Conservation (phyloP, 2,888 invertebrate species). For the Rhogogaster chlorosoma region DNA sequence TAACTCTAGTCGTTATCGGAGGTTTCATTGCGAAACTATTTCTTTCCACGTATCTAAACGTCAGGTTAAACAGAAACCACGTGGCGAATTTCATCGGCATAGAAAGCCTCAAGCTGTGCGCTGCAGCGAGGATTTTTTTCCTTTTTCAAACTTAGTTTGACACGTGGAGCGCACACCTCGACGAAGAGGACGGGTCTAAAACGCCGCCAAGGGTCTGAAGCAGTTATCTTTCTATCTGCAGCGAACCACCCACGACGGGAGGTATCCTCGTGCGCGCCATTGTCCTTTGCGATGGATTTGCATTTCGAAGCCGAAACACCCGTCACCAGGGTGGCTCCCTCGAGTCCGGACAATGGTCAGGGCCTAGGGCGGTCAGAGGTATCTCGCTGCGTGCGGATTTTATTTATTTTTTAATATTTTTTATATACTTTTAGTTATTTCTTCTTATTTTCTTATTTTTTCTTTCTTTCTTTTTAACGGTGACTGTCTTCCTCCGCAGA, state of each 20-base stretch:
- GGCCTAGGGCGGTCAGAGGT: slow-evolving; percentile 41
- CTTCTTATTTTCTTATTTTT: neutral
- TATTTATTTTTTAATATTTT: neutral
- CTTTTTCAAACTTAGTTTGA: slow-evolving; percentile 17
- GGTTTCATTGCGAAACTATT: neutral
- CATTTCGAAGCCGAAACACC: slow-evolving; percentile 67
- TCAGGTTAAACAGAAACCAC: neutral
- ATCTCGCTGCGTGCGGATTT: slow-evolving; percentile 24
- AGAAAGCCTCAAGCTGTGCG: neutral
- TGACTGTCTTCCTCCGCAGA: slow-evolving; percentile 3
- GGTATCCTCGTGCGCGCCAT: slow-evolving; percentile 56
- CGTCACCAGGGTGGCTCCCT: slow-evolving; percentile 61
- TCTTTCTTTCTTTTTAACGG: neutral
- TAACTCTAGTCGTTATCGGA: neutral
- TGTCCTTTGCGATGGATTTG: slow-evolving; percentile 66
- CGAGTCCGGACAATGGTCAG: slow-evolving; percentile 47
- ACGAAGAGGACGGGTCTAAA: neutral
- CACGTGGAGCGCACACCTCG: slow-evolving; percentile 48
- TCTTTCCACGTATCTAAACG: neutral
- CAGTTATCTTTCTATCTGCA: slow-evolving; percentile 44
- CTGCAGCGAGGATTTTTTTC: neutral
- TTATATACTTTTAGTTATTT: neutral
- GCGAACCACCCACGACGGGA: slow-evolving; percentile 66
- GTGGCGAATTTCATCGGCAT: neutral
- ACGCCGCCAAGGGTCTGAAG: slow-evolving; percentile 40